Conservation (phyloP, 2,113 vertebrate genomes). For the Cyanoliseus patagonus region DNA sequence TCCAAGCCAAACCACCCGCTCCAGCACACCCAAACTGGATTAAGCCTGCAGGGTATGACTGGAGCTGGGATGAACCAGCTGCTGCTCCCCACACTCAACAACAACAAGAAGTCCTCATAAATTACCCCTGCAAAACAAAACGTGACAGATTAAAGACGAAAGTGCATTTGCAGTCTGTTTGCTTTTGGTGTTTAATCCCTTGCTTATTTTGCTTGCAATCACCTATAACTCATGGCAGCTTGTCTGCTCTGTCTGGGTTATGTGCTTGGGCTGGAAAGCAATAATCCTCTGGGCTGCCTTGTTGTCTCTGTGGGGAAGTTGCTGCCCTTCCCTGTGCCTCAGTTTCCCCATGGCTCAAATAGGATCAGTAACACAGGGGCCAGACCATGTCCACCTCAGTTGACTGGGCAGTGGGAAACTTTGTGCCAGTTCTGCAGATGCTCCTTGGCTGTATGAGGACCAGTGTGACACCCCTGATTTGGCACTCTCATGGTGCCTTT, state of each 20-base stretch:
- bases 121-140: not conserved
- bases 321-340: not conserved
- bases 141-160: not conserved
- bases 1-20: not conserved
- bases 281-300: not conserved
- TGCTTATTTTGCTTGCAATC: rapidly evolving
- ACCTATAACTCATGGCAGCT: not conserved
- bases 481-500: rapidly evolving
- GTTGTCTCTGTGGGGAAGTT: not conserved
- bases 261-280: rapidly evolving
- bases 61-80: not conserved
- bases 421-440: not conserved
- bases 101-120: not conserved
- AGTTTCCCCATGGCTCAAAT: not conserved
- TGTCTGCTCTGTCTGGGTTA: rapidly evolving
- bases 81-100: not conserved
- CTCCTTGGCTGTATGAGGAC: not conserved
- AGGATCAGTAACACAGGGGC: not conserved
- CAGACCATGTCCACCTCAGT: rapidly evolving
- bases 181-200: not conserved
- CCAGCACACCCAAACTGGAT: not conserved
- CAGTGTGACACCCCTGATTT: rapidly evolving
- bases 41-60: not conserved
- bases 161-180: not conserved
- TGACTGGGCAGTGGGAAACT: not conserved